These are phyloP conservation scores for Rafetus swinhoei DNA, from an alignment of 2,113 vertebrate genomes.

Conservation along the genomic window DNA sequence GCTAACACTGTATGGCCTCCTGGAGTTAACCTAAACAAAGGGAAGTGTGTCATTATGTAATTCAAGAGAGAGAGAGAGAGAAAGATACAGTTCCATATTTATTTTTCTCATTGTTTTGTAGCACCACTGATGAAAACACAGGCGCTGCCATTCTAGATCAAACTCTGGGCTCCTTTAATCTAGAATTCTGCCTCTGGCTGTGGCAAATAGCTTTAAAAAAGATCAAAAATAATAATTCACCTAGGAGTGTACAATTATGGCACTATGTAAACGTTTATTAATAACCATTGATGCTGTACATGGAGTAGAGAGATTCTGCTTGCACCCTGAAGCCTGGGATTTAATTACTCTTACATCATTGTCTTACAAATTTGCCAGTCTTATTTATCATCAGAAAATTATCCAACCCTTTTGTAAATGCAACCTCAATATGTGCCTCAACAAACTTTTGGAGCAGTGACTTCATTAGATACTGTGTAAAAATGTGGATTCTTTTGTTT, in stretches of 20 bases:
- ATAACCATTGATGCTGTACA: neutral
- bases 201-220: neutral
- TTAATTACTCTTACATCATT: conserved; percentile 47
- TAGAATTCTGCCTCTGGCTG: neutral
- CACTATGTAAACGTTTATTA: neutral
- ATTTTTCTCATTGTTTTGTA: neutral
- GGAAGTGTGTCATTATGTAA: neutral
- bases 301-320: neutral
- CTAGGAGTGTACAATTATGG: neutral
- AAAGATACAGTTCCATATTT: neutral
- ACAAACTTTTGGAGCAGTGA: conserved; percentile 53
- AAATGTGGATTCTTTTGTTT: conserved; percentile 2
- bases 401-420: conserved; percentile 35
- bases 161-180: neutral
- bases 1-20: neutral
- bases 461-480: conserved; percentile 40
- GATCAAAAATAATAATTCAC: neutral
- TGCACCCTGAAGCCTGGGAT: conserved; percentile 28
- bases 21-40: neutral
- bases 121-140: neutral
- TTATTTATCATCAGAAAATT: conserved; percentile 61
- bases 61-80: neutral
- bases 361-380: conserved; percentile 51
- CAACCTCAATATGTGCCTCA: conserved; percentile 45
- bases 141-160: neutral